Conservation (phyloP, 2,888 invertebrate genomes). For the Drosophila fulvimacula region DNA sequence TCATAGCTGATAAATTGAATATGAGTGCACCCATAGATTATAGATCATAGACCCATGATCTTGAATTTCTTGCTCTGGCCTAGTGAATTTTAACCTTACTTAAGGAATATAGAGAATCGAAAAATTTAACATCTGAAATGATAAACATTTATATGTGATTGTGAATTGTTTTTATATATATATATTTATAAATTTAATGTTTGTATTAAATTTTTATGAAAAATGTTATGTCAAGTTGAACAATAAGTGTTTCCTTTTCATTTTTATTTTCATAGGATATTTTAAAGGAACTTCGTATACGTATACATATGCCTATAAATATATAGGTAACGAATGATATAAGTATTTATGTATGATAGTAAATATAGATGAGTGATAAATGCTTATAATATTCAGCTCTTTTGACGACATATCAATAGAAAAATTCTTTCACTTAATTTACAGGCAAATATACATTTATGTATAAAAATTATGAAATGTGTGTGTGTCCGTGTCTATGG, state of each 20-base stretch:
- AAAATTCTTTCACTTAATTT: conserved; percentile 53
- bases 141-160: conserved; percentile 79
- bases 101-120: conserved; percentile 76
- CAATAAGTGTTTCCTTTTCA: conserved; percentile 31
- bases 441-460: conserved; percentile 31
- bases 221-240: conserved; percentile 78
- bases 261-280: conserved; percentile 10
- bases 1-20: conserved; percentile 56
- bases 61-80: conserved; percentile 77
- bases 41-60: conserved; percentile 57
- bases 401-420: conserved; percentile 25
- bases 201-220: conserved; percentile 78
- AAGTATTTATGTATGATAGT: conserved; percentile 17
- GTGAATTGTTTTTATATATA: conserved; percentile 74
- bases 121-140: conserved; percentile 75
- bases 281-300: conserved; percentile 43
- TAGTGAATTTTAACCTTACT: conserved; percentile 76
- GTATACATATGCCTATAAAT: conserved; percentile 11
- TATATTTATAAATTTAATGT: conserved; percentile 78
- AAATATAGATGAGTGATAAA: conserved; percentile 14
- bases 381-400: background rate
- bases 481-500: background rate
- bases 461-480: conserved; percentile 29
- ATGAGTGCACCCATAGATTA: conserved; percentile 46
- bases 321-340: background rate